phyloP scores from a whole-genome alignment of 2,113 vertebrate genomes.

The Amazona vittata region DNA sequence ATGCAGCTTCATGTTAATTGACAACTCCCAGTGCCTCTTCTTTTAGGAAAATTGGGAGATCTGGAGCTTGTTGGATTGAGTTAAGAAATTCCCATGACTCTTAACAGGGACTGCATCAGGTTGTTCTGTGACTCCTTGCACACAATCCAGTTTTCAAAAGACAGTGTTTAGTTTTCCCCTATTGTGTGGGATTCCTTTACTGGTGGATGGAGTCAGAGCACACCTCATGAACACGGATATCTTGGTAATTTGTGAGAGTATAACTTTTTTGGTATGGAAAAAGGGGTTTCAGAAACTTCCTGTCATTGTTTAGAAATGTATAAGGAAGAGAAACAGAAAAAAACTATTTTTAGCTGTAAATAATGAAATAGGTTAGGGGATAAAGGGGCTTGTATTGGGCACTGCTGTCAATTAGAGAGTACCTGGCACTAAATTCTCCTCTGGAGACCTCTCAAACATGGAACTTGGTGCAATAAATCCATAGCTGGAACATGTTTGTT shows the following conservation, averaged over 20 bases:
- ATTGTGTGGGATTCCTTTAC: neutral
- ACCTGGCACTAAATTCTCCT: neutral
- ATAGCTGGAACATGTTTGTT: slow-evolving; percentile 19
- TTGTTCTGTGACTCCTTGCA: neutral
- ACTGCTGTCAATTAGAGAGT: slow-evolving; percentile 22
- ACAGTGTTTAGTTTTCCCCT: neutral
- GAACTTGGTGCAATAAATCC: slow-evolving; percentile 26
- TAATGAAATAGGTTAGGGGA: neutral
- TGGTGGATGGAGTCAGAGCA: neutral
- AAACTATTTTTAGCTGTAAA: neutral
- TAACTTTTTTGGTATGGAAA: neutral
- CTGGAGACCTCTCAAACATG: slow-evolving; percentile 45
- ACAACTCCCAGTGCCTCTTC: neutral
- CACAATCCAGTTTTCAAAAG: neutral
- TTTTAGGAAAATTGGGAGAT: neutral
- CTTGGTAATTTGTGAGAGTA: neutral
- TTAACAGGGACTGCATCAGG: neutral
- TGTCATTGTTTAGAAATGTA: neutral
- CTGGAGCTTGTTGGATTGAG: neutral
- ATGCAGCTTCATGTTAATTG: neutral
- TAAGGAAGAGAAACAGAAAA: neutral
- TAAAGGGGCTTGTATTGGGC: neutral
- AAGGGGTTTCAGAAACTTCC: neutral
- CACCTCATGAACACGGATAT: neutral
- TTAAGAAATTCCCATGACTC: neutral